Evolutionary conservation across 2,797 vertebrate genomes (phyloP).

Genomic region (Rhinichthys osculus): DNA sequence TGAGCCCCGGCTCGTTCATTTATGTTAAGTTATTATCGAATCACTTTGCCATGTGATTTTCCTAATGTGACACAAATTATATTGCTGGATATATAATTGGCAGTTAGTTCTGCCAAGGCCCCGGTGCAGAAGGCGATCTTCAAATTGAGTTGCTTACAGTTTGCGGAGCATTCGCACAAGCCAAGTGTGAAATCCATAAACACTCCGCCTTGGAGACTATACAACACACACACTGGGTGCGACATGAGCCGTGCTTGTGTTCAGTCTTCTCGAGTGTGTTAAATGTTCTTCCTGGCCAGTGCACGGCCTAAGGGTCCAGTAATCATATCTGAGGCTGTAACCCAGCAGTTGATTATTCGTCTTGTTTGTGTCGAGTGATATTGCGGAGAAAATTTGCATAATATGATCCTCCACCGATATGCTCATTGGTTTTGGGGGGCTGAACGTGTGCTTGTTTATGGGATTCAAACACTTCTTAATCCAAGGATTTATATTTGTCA

Average conservation of each 20-base stretch:
- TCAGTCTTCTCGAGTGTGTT: conserved; percentile 39
- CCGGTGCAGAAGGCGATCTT: conserved; percentile 39
- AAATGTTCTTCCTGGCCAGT: conserved; percentile 44
- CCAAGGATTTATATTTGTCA: background rate
- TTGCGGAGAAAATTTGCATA: conserved; percentile 8
- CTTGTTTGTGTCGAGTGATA: conserved; percentile 28
- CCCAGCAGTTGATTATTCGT: conserved; percentile 1
- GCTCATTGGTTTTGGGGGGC: conserved; percentile 14
- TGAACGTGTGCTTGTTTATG: conserved; percentile 13
- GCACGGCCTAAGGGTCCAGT: conserved; percentile 30
- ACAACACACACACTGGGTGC: conserved; percentile 19
- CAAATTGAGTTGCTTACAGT: conserved; percentile 52
- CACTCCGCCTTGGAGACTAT: conserved; percentile 24
- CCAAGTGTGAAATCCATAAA: conserved; percentile 54
- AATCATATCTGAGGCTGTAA: conserved; percentile 38
- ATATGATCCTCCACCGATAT: conserved; percentile 33
- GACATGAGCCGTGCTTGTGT: conserved; percentile 29
- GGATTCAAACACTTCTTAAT: background rate
- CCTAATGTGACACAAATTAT: conserved; percentile 53
- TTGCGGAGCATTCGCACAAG: conserved; percentile 46
- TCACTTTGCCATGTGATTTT: conserved; percentile 39
- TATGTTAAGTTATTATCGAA: conserved; percentile 29
- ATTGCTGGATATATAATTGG: conserved; percentile 64
- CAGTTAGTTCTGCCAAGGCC: conserved; percentile 52
- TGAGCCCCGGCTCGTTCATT: background rate